Conservation (phyloP, 2,113 vertebrate species). For the Vireo altiloquus region DNA sequence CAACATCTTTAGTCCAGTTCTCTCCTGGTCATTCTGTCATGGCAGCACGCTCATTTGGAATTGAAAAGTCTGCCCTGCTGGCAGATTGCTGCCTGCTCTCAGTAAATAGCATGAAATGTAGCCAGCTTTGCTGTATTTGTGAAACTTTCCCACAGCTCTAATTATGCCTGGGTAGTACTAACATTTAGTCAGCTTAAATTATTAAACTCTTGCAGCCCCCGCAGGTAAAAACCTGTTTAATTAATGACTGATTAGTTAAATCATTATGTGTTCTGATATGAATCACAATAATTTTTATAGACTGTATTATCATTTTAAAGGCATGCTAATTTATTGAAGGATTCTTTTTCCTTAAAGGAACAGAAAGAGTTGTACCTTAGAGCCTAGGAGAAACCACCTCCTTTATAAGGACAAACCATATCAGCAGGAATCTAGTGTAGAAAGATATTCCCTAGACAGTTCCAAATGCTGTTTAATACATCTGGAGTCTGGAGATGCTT, state of each 20-base stretch:
- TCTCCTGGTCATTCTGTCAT: neutral
- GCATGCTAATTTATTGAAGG: slow-evolving; percentile 59
- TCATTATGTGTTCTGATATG: slow-evolving; percentile 58
- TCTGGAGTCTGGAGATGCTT: neutral
- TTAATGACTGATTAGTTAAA: slow-evolving; percentile 71
- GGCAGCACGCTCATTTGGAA: neutral
- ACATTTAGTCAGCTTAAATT: slow-evolving; percentile 68
- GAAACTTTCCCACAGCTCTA: slow-evolving; percentile 64
- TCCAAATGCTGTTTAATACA: neutral
- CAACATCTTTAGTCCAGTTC: neutral
- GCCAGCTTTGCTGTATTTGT: slow-evolving; percentile 49
- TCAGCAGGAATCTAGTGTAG: neutral
- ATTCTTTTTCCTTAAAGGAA: slow-evolving; percentile 3
- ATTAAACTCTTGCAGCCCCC: slow-evolving; percentile 59
- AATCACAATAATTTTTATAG: slow-evolving; percentile 65
- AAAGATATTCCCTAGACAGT: neutral
- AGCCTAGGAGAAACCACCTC: neutral
- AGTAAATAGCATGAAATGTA: slow-evolving; percentile 50
- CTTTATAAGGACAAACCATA: neutral
- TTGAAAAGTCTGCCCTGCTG: neutral
- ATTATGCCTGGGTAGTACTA: slow-evolving; percentile 58
- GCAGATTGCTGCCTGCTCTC: neutral
- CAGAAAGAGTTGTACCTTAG: neutral
- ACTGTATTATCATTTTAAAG: slow-evolving; percentile 73
- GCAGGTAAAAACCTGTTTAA: slow-evolving; percentile 67